phyloP scores from a whole-genome alignment of 2,113 vertebrate genomes.

The Pterocles orientalis region DNA sequence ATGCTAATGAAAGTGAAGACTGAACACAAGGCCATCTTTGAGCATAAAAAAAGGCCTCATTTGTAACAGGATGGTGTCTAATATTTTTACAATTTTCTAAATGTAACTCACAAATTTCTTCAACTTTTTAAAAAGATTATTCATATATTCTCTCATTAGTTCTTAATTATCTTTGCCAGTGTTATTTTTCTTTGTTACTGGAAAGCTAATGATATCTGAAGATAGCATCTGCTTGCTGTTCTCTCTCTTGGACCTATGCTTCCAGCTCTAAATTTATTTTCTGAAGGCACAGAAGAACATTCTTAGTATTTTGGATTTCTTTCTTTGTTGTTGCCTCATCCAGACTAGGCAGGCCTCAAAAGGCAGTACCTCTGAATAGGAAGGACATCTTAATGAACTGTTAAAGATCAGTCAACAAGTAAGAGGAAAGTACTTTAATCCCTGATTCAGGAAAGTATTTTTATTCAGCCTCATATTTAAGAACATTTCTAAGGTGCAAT shows the following conservation, averaged over 20 bases:
- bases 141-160: not conserved
- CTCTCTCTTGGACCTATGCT: not conserved
- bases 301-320: not conserved
- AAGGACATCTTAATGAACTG: not conserved
- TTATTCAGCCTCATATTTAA: not conserved
- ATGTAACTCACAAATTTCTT: not conserved
- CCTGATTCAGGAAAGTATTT: not conserved
- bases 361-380: not conserved
- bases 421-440: not conserved
- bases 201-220: not conserved
- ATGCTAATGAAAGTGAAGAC: not conserved
- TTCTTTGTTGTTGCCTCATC: not conserved
- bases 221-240: not conserved
- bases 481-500: not conserved
- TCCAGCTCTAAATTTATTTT: not conserved
- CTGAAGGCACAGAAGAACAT: not conserved
- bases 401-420: not conserved
- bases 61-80: not conserved
- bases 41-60: not conserved
- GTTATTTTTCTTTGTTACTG: not conserved
- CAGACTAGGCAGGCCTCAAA: not conserved
- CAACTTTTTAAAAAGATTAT: not conserved
- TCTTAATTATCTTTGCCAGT: not conserved
- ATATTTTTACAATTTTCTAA: not conserved
- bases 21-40: not conserved